phyloP scores from a whole-genome alignment of 2,888 invertebrate species.

The Lydus trimaculatus region DNA sequence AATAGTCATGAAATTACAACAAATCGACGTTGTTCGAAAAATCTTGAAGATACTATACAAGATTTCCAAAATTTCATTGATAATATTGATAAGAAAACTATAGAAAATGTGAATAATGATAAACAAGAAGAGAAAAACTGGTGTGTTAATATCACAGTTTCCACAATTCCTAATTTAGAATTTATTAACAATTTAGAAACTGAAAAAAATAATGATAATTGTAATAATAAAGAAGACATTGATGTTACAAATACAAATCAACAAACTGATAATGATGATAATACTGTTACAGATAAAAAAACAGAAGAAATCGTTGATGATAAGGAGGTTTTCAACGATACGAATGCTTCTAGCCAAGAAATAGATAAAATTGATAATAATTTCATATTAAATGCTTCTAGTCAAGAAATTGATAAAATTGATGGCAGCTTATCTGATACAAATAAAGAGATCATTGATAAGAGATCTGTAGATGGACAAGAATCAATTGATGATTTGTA shows the following conservation, averaged over 20 bases:
- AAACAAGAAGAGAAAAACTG: constrained; percentile 38
- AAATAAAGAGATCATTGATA: too few relatives aligned
- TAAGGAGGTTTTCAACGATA: too few relatives aligned
- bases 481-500: constrained; percentile 40
- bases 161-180: constrained; percentile 43
- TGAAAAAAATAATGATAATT: not conserved
- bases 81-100: constrained; percentile 30
- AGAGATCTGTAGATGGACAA: not conserved
- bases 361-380: too few relatives aligned
- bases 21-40: constrained; percentile 18
- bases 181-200: constrained; percentile 26
- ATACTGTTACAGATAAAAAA: not conserved
- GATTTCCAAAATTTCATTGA: constrained; percentile 48
- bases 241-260: constrained; percentile 12
- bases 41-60: constrained; percentile 39
- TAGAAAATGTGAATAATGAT: not conserved
- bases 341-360: not conserved
- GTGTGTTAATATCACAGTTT: constrained; percentile 49
- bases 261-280: not conserved
- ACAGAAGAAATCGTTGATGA: too few relatives aligned
- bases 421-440: not conserved
- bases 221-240: constrained; percentile 10
- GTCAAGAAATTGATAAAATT: too few relatives aligned
- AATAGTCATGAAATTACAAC: constrained; percentile 20
- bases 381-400: not conserved